Evolutionary conservation across 2,113 vertebrate genomes (phyloP).

Genomic region (Mobula hypostoma): DNA sequence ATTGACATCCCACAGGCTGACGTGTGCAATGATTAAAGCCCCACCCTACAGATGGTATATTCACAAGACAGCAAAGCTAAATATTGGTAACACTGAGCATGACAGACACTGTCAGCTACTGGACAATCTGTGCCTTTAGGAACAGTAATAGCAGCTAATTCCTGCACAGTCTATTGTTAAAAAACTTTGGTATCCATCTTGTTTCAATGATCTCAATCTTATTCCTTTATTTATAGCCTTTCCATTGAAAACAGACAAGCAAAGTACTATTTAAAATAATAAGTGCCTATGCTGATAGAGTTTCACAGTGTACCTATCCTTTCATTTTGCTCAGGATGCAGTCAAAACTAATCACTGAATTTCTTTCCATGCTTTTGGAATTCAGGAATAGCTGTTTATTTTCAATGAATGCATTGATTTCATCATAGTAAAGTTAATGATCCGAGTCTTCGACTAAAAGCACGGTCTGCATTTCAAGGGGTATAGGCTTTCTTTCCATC

Average conservation of each 20-base stretch:
- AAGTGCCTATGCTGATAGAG: background rate
- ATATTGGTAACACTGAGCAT: background rate
- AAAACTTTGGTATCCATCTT: too few relatives aligned
- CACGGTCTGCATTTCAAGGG: constrained; percentile 32
- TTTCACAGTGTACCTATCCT: background rate
- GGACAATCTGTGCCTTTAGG: background rate
- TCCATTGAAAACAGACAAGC: background rate
- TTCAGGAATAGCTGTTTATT: constrained; percentile 27
- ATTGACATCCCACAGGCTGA: background rate
- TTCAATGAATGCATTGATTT: constrained; percentile 34
- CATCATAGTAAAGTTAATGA: constrained; percentile 35
- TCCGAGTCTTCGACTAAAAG: background rate
- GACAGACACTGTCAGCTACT: background rate
- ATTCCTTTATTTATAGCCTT: background rate
- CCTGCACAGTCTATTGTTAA: background rate
- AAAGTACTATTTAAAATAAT: background rate
- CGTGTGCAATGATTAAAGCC: background rate
- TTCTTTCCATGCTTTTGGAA: constrained; percentile 13
- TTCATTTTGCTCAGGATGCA: background rate
- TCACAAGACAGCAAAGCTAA: background rate
- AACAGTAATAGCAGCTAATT: background rate
- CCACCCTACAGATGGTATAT: background rate
- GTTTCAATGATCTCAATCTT: background rate
- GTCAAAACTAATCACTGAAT: constrained; percentile 27
- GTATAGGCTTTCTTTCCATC: constrained; percentile 33